Evolutionary conservation across 2,888 invertebrate species (phyloP).

Genomic region (Acronicta alni): DNA sequence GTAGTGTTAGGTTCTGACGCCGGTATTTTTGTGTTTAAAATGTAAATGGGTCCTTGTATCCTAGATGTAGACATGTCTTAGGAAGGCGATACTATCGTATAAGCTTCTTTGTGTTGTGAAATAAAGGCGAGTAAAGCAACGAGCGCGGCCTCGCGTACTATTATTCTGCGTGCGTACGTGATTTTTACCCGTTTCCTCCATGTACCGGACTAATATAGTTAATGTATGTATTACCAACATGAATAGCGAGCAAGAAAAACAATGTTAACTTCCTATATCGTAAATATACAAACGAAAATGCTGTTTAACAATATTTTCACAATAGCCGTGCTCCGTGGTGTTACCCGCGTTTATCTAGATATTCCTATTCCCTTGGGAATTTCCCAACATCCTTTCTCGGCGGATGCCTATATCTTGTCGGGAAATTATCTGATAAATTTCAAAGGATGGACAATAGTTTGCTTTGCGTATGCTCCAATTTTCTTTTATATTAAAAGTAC

Average conservation of each 20-base stretch:
- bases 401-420: too few relatives aligned
- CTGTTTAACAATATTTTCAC: conserved; percentile 9
- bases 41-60: background rate
- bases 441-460: too few relatives aligned
- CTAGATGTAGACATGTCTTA: background rate
- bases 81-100: background rate
- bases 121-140: conserved; percentile 31
- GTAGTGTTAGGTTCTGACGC: background rate
- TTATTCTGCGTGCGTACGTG: conserved; percentile 52
- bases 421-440: too few relatives aligned
- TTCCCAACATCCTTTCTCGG: too few relatives aligned
- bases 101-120: conserved; percentile 30
- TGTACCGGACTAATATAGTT: conserved; percentile 35
- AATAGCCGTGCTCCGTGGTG: background rate
- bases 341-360: too few relatives aligned
- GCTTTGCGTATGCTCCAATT: too few relatives aligned
- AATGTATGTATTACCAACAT: conserved; percentile 49
- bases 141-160: conserved; percentile 46
- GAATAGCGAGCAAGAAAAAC: conserved; percentile 44
- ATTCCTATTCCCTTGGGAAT: too few relatives aligned
- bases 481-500: too few relatives aligned
- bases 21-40: too few relatives aligned
- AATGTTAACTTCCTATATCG: conserved; percentile 34
- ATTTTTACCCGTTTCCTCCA: conserved; percentile 49
- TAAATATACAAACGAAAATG: conserved; percentile 27